Conservation (phyloP, 2,113 vertebrate genomes). For the Erythrocebus patas region DNA sequence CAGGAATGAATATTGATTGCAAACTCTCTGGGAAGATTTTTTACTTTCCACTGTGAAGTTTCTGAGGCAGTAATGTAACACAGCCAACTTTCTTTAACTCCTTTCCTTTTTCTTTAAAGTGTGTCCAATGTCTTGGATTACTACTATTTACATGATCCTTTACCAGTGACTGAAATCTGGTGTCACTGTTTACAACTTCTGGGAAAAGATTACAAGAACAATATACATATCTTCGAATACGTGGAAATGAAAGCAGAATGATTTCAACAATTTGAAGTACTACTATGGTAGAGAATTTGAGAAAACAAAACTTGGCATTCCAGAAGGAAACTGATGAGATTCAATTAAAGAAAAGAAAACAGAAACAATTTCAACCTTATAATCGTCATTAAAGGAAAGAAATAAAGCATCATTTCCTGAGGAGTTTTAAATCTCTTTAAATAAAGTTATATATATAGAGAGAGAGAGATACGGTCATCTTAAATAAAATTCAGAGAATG, state of each 20-base stretch:
- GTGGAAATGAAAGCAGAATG: neutral
- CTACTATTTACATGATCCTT: constrained; percentile 48
- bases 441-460: neutral
- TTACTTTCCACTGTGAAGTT: constrained; percentile 68
- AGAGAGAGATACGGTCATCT: neutral
- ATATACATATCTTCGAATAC: neutral
- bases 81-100: constrained; percentile 61
- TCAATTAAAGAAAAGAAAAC: constrained; percentile 6
- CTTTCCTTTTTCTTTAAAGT: constrained; percentile 69
- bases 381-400: neutral
- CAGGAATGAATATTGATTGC: constrained; percentile 69
- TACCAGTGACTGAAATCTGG: neutral
- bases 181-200: neutral
- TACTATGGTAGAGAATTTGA: neutral
- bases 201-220: constrained; percentile 14
- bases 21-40: constrained; percentile 64
- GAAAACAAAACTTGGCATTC: constrained; percentile 16
- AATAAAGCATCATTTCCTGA: constrained; percentile 2
- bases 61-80: constrained; percentile 67
- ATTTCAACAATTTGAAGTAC: neutral
- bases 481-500: neutral
- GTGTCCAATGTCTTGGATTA: neutral
- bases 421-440: neutral
- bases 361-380: neutral
- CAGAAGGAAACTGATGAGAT: neutral